These are phyloP conservation scores for Rhinella marina DNA, from an alignment of 2,797 vertebrate species.

Conservation along the genomic window DNA sequence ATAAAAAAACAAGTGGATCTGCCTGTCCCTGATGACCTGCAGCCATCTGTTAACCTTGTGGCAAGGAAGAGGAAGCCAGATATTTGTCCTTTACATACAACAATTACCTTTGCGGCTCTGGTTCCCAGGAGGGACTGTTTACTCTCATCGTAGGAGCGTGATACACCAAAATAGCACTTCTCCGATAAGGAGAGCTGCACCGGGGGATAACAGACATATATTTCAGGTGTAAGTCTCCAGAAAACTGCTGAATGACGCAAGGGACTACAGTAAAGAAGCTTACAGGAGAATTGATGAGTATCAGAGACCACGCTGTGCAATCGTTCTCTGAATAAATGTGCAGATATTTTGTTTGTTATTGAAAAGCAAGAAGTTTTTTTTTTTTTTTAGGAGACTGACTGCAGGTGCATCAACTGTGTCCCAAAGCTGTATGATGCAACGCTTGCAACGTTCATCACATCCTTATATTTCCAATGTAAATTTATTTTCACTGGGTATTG, in stretches of 20 bases:
- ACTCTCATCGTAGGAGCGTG: slow-evolving; percentile 32
- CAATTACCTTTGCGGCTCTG: slow-evolving; percentile 59
- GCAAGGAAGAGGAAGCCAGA: slow-evolving; percentile 60
- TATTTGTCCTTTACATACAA: slow-evolving; percentile 62
- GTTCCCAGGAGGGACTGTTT: slow-evolving; percentile 53
- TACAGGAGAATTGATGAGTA: neutral
- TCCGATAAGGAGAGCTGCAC: slow-evolving; percentile 20
- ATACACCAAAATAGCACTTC: slow-evolving; percentile 52
- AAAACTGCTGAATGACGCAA: neutral
- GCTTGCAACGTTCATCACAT: slow-evolving; percentile 1
- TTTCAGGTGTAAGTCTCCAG: slow-evolving; percentile 9
- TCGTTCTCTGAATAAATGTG: neutral
- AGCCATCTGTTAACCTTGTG: slow-evolving; percentile 62
- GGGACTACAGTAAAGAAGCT: neutral
- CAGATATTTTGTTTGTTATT: neutral
- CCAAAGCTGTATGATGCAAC: slow-evolving; percentile 59
- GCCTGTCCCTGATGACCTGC: slow-evolving; percentile 60
- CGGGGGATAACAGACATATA: slow-evolving; percentile 30
- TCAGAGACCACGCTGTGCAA: neutral
- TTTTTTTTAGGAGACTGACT: neutral
- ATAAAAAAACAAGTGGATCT: slow-evolving; percentile 58
- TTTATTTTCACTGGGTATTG: neutral
- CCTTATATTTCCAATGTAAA: slow-evolving; percentile 16
- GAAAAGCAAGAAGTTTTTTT: neutral
- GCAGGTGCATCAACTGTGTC: slow-evolving; percentile 41